phyloP scores from a whole-genome alignment of 2,888 invertebrate genomes.

The Prostheceraeus crozeri region DNA sequence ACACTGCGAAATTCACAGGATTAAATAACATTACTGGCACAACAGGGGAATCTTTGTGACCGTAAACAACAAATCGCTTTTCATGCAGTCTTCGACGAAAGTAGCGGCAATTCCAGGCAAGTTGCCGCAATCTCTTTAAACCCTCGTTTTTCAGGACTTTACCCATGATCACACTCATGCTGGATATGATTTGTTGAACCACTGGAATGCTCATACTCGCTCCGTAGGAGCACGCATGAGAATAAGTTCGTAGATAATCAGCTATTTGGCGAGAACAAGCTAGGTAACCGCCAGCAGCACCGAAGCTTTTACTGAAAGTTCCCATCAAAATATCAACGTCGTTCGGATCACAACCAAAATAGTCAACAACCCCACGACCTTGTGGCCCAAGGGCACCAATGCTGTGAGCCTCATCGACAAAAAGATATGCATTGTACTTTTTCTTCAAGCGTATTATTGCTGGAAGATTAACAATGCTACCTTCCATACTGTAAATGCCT shows the following conservation, averaged over 20 bases:
- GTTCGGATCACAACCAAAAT: conserved; percentile 69
- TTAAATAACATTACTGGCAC: conserved; percentile 88
- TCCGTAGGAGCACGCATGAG: conserved; percentile 79
- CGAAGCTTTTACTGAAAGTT: conserved; percentile 97
- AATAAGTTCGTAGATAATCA: conserved; percentile 67
- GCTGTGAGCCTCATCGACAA: conserved; percentile 95
- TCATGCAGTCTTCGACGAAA: conserved; percentile 71
- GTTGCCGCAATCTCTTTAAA: conserved; percentile 56
- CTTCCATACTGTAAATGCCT: conserved; percentile 72
- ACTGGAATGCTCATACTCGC: conserved; percentile 80
- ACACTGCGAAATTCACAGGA: conserved; percentile 74
- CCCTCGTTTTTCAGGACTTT: no score
- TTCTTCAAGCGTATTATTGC: conserved; percentile 80
- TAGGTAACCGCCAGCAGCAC: conserved; percentile 89
- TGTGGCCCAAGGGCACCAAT: conserved; percentile 81
- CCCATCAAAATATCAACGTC: conserved; percentile 91
- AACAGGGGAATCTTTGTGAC: conserved; percentile 87
- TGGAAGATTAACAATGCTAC: conserved; percentile 79
- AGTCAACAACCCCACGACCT: conserved; percentile 81
- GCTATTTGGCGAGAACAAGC: conserved; percentile 75
- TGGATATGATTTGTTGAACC: conserved; percentile 78
- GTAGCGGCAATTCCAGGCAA: conserved; percentile 74
- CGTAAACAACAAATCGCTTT: conserved; percentile 83
- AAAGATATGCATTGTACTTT: conserved; percentile 86
- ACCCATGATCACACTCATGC: conserved; percentile 79